Conservation (phyloP, 2,113 vertebrate species). For the Ailuropoda melanoleuca region DNA sequence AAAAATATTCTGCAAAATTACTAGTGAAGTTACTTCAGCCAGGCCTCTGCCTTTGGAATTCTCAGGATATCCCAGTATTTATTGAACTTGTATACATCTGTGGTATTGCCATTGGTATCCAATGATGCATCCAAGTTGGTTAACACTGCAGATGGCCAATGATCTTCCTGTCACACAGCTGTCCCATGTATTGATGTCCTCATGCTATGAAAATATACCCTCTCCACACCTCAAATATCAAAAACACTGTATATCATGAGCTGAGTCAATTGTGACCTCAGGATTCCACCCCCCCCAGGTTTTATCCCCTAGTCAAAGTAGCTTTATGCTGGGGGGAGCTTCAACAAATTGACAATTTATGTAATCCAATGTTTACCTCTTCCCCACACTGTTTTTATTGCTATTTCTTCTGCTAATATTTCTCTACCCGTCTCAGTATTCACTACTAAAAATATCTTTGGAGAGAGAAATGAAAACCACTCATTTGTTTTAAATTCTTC, state of each 20-base stretch:
- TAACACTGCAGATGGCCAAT: background rate
- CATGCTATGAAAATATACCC: background rate
- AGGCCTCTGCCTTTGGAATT: background rate
- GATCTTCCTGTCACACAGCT: background rate
- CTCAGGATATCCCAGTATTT: background rate
- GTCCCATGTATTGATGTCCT: background rate
- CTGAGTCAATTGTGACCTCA: background rate
- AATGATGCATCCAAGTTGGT: background rate
- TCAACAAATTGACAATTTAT: background rate
- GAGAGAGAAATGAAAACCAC: constrained; percentile 71
- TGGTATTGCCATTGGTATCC: background rate
- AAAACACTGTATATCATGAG: background rate
- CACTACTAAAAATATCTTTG: constrained; percentile 59
- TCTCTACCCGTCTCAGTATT: constrained; percentile 2
- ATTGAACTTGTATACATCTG: background rate
- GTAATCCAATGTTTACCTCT: background rate
- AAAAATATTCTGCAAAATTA: background rate
- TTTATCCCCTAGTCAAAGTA: background rate
- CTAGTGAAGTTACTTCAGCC: background rate
- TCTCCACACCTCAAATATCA: background rate
- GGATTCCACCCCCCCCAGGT: background rate
- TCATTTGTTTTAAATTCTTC: constrained; percentile 76
- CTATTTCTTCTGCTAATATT: background rate
- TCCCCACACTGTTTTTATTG: background rate
- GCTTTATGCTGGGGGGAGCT: background rate